These are phyloP conservation scores for Lynx canadensis DNA, from an alignment of 2,113 vertebrate genomes.

Conservation along the genomic window DNA sequence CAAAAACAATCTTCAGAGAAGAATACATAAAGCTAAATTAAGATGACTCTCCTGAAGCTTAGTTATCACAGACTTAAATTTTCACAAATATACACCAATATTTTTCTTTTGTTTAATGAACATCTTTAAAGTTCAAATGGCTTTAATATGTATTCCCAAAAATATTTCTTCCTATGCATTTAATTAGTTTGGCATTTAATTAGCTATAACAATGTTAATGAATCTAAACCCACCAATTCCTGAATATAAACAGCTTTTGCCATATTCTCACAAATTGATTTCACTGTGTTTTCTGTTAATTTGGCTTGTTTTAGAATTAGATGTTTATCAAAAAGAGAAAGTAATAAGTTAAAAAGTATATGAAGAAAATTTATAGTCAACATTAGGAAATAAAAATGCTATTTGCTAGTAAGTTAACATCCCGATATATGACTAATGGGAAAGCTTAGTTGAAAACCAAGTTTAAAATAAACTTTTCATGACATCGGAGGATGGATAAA, in stretches of 20 bases:
- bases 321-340: background rate
- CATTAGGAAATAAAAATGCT: slow-evolving; percentile 35
- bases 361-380: background rate
- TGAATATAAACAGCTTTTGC: background rate
- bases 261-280: background rate
- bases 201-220: slow-evolving; percentile 7
- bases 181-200: background rate
- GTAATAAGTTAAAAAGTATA: slow-evolving; percentile 18
- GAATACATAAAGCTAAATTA: slow-evolving; percentile 13
- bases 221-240: background rate
- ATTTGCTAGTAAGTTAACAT: slow-evolving; percentile 8
- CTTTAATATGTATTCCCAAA: background rate
- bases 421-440: background rate
- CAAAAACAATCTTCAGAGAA: slow-evolving; percentile 7
- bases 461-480: slow-evolving; percentile 43
- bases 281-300: background rate
- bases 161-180: background rate
- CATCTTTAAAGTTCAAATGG: slow-evolving; percentile 39
- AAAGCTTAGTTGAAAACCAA: slow-evolving; percentile 30
- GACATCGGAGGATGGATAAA: background rate
- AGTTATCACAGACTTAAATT: background rate
- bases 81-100: background rate
- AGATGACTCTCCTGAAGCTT: slow-evolving; percentile 23
- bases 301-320: slow-evolving; percentile 15
- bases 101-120: background rate